Percentiles rank a stretch among this genome's conserved stretches.
Conservation (phyloP, 2,888 invertebrate genomes). For the Flexamia atlantica region DNA sequence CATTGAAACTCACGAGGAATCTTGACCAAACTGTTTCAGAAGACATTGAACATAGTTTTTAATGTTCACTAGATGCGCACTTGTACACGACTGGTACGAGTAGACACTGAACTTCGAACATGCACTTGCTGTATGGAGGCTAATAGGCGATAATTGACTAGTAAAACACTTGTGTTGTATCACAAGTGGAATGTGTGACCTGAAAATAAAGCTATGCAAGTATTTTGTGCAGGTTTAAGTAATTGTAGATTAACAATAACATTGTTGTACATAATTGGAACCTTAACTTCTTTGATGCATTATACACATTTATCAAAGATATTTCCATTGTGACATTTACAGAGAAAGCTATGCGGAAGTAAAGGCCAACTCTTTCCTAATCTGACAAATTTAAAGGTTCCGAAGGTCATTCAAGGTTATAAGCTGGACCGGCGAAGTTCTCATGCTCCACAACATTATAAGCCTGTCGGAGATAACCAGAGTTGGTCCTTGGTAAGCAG, state of each 20-base stretch:
- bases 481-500: background rate
- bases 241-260: background rate
- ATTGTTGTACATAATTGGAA: too few species aligned
- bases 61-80: background rate
- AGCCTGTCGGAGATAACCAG: background rate
- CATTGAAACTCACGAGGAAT: background rate
- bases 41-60: background rate
- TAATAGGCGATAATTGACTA: background rate
- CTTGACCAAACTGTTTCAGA: background rate
- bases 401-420: too few species aligned
- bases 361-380: too few species aligned
- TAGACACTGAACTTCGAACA: background rate
- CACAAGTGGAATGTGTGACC: background rate
- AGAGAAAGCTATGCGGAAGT: too few species aligned
- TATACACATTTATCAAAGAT: too few species aligned
- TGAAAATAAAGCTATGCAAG: too few species aligned
- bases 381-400: too few species aligned
- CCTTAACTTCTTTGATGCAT: too few species aligned
- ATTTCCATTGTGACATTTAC: too few species aligned
- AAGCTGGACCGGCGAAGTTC: background rate
- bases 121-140: background rate
- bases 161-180: background rate
- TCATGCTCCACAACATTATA: background rate
- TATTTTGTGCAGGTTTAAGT: too few species aligned
- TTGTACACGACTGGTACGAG: background rate